A percentile compares a stretch with the other conserved stretches of the same genome.
These are phyloP conservation scores for Tinea trinotella DNA, from an alignment of 2,888 invertebrate genomes.

Conservation along the genomic window DNA sequence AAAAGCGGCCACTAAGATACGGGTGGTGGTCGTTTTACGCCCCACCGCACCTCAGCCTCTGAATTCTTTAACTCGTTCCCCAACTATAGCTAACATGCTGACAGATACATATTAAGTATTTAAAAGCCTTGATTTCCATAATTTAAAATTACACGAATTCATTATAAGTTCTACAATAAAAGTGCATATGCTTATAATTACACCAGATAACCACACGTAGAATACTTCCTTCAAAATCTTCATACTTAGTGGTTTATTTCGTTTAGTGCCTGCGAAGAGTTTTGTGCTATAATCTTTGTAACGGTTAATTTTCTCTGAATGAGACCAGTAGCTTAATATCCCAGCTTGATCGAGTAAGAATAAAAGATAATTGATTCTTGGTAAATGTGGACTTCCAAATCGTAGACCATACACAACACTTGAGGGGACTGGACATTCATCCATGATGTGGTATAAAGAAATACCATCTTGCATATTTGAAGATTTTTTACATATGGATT, in stretches of 20 bases:
- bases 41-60: too few relatives aligned
- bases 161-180: slow-evolving; percentile 39
- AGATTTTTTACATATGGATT: slow-evolving; percentile 38
- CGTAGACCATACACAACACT: slow-evolving; percentile 68
- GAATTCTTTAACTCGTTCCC: too few relatives aligned
- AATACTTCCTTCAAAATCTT: slow-evolving; percentile 61
- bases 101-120: too few relatives aligned
- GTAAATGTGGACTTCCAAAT: slow-evolving; percentile 73
- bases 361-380: slow-evolving; percentile 55
- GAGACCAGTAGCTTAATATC: slow-evolving; percentile 52
- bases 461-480: slow-evolving; percentile 47
- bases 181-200: slow-evolving; percentile 34
- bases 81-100: too few relatives aligned
- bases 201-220: slow-evolving; percentile 40
- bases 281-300: slow-evolving; percentile 29
- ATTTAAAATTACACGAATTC: too few relatives aligned
- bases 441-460: slow-evolving; percentile 59
- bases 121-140: not conserved
- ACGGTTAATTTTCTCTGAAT: slow-evolving; percentile 39
- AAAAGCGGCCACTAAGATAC: too few relatives aligned
- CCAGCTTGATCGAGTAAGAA: slow-evolving; percentile 64
- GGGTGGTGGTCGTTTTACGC: too few relatives aligned
- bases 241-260: slow-evolving; percentile 47
- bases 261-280: slow-evolving; percentile 32
- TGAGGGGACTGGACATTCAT: slow-evolving; percentile 69